These are phyloP conservation scores for Aphidius gifuensis DNA, from an alignment of 1,140 invertebrate species.

Conservation along the genomic window DNA sequence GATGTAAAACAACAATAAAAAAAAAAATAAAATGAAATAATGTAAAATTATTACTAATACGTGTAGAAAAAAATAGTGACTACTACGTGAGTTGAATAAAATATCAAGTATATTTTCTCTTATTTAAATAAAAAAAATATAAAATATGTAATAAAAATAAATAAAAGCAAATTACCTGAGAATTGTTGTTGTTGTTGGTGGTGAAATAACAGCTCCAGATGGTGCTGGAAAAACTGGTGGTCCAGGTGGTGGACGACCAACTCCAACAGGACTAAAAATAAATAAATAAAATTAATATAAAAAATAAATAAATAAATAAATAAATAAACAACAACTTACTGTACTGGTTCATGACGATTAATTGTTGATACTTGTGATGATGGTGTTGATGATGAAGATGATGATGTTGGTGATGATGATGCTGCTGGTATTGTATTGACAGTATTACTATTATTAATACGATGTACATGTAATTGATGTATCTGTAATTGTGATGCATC, in stretches of 20 bases:
- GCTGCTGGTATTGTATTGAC: slow-evolving; percentile 28
- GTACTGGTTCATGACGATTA: slow-evolving; percentile 39
- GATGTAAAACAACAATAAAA: not conserved
- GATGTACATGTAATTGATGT: slow-evolving; percentile 65
- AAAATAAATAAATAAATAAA: too few species aligned
- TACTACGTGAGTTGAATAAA: slow-evolving; percentile 3
- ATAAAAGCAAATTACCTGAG: slow-evolving; percentile 40
- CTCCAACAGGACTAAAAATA: slow-evolving; percentile 41
- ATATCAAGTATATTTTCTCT: slow-evolving; percentile 1
- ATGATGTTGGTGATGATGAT: slow-evolving; percentile 22
- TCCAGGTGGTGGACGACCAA: slow-evolving; percentile 49
- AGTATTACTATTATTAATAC: slow-evolving; percentile 36
- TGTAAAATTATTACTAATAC: slow-evolving; percentile 9
- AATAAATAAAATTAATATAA: not conserved
- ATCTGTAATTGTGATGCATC: slow-evolving; percentile 71
- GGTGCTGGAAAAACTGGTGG: slow-evolving; percentile 53
- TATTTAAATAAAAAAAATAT: not conserved
- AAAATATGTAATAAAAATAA: not conserved
- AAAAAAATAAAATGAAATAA: slow-evolving; percentile 18
- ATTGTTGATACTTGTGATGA: slow-evolving; percentile 22
- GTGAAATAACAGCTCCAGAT: slow-evolving; percentile 43
- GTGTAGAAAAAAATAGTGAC: not conserved
- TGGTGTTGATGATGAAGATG: slow-evolving; percentile 19
- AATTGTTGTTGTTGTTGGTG: slow-evolving; percentile 43
- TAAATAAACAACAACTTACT: slow-evolving; percentile 33